Evolutionary conservation across 1,140 invertebrate genomes (phyloP).

Genomic region (Tetramorium alpestre): DNA sequence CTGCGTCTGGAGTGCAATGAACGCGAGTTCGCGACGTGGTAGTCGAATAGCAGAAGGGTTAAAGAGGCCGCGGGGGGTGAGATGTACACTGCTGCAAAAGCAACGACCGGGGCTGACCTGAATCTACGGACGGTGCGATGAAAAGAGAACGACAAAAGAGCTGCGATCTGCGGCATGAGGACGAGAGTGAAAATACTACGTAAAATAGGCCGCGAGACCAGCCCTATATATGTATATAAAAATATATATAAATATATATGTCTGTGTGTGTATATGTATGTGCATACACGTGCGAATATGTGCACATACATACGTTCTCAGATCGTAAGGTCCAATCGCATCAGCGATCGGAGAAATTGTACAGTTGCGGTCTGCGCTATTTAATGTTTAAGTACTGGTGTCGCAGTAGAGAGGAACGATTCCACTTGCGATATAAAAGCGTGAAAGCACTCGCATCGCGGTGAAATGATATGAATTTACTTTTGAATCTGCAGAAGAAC

Average conservation of each 20-base stretch:
- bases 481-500: neutral
- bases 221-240: neutral
- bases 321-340: neutral
- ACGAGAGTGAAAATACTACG: conserved; percentile 69
- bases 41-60: conserved; percentile 43
- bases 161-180: conserved; percentile 49
- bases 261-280: too few species aligned
- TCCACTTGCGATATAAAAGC: neutral
- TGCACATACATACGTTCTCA: neutral
- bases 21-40: neutral
- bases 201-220: conserved; percentile 70
- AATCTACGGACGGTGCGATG: conserved; percentile 69
- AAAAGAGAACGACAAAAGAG: conserved; percentile 74
- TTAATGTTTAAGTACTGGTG: neutral
- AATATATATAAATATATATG: neutral
- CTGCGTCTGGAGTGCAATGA: conserved; percentile 32
- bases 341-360: neutral
- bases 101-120: conserved; percentile 78
- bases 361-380: neutral
- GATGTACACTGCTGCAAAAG: conserved; percentile 69
- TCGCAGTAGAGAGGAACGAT: neutral
- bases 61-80: conserved; percentile 39
- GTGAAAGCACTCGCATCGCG: neutral
- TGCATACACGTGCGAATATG: neutral
- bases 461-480: neutral